Conservation (phyloP, 30 jellyfish, hydroid and myxozoan species). For the Chironex yamaguchii region DNA sequence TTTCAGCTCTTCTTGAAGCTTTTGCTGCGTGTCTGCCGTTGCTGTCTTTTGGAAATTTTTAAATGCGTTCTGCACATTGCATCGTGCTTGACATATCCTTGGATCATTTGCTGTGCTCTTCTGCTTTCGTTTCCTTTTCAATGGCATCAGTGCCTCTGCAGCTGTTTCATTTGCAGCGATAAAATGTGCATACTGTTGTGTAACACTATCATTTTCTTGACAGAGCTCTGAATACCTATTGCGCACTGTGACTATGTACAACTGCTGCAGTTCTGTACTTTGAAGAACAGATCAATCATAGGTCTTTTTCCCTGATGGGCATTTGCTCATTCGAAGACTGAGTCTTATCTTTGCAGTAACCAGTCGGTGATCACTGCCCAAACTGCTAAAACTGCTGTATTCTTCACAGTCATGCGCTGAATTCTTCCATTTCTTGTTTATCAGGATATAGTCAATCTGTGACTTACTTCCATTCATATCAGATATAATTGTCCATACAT, state of each 20-base stretch:
- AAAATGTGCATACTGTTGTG: no score
- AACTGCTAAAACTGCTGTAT: conserved; percentile 13
- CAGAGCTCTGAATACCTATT: not conserved
- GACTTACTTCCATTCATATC: conserved; percentile 8
- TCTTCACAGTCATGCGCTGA: conserved; percentile 35
- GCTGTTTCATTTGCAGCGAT: no score
- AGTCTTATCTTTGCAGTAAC: conserved; percentile 9
- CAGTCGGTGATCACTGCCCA: conserved; percentile 57
- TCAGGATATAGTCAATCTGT: conserved; percentile 37
- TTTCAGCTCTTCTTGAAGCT: not conserved
- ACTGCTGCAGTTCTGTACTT: not conserved
- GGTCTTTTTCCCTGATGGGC: not conserved
- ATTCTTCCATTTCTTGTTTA: conserved; percentile 47
- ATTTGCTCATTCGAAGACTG: conserved; percentile 20
- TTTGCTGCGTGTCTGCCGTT: no score
- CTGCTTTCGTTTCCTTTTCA: no score
- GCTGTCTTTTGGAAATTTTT: no score
- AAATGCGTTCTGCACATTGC: no score
- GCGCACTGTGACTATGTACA: not conserved
- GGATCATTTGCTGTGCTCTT: no score
- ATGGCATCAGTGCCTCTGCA: no score
- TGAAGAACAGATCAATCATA: conserved; percentile 21
- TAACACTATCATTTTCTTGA: no score
- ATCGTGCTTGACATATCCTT: no score
- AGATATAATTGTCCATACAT: no score